These are phyloP conservation scores for Montipora cactus DNA, from an alignment of 64 coral and sea anemone genomes.

Conservation along the genomic window DNA sequence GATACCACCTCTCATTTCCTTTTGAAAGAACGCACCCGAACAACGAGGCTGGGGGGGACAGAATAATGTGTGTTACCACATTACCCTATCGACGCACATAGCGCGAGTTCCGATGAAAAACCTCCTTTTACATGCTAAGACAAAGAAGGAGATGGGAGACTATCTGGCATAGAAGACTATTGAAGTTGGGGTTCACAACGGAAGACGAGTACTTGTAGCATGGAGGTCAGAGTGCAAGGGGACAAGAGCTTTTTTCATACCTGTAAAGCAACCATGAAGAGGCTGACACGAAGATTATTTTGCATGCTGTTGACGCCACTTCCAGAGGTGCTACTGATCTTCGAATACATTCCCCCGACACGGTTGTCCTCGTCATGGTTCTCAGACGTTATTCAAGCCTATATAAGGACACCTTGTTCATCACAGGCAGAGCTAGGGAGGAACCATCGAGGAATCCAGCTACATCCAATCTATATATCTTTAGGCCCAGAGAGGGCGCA, in stretches of 20 bases:
- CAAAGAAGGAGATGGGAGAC: slow-evolving; percentile 11
- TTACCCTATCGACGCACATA: background rate
- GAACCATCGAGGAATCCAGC: background rate
- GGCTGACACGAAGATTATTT: slow-evolving; percentile 45
- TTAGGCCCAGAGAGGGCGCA: slow-evolving; percentile 3
- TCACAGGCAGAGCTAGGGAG: slow-evolving; percentile 1
- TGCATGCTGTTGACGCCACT: slow-evolving; percentile 47
- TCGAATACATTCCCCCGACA: slow-evolving; percentile 3
- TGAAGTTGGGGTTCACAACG: background rate
- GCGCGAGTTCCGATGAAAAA: background rate
- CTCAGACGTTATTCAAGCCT: slow-evolving; percentile 11
- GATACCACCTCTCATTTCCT: slow-evolving; percentile 41
- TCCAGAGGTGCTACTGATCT: slow-evolving; percentile 42
- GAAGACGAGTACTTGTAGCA: slow-evolving; percentile 30
- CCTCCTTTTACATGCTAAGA: background rate
- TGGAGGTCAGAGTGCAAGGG: slow-evolving; percentile 1
- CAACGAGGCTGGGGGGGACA: background rate
- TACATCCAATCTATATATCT: background rate
- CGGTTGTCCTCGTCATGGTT: slow-evolving; percentile 18
- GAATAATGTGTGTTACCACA: background rate
- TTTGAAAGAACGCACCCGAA: slow-evolving; percentile 9
- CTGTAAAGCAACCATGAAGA: slow-evolving; percentile 41
- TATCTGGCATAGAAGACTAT: slow-evolving; percentile 38
- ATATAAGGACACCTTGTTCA: background rate
- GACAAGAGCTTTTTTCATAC: background rate